Conservation (phyloP, 2,113 vertebrate species). For the Gymnocephalus cernua region DNA sequence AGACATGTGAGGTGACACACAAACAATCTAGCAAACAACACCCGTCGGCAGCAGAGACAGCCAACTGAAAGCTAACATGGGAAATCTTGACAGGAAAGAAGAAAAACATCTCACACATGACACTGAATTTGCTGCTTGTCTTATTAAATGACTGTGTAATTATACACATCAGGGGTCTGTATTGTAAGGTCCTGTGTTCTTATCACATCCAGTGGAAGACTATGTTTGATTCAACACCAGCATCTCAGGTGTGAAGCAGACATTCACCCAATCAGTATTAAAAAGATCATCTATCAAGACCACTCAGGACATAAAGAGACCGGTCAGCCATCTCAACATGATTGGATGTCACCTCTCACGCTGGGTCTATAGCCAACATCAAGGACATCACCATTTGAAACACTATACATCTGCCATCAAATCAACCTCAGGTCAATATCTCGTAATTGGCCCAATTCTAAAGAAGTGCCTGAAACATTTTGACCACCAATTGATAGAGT, state of each 20-base stretch:
- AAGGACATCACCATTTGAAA: constrained; percentile 72
- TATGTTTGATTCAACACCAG: constrained; percentile 50
- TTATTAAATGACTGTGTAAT: constrained; percentile 77
- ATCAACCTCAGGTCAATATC: constrained; percentile 73
- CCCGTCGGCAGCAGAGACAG: constrained; percentile 66
- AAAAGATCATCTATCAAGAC: constrained; percentile 71
- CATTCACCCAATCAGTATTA: constrained; percentile 54
- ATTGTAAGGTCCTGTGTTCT: constrained; percentile 59
- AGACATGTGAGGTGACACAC: constrained; percentile 75
- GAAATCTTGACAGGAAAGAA: constrained; percentile 74
- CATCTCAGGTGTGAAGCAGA: constrained; percentile 60
- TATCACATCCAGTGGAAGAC: constrained; percentile 40
- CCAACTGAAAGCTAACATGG: constrained; percentile 76
- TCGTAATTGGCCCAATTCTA: constrained; percentile 72
- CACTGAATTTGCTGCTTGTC: constrained; percentile 72
- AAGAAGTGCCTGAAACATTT: constrained; percentile 48
- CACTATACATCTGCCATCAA: constrained; percentile 74
- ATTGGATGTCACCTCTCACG: constrained; percentile 78
- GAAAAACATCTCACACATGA: constrained; percentile 69
- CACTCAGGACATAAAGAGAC: constrained; percentile 73
- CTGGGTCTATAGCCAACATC: constrained; percentile 75
- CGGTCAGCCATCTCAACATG: constrained; percentile 72
- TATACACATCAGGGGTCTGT: constrained; percentile 69
- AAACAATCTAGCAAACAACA: constrained; percentile 80
- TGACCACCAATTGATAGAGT: constrained; percentile 52